Conservation (phyloP, 1,140 invertebrate species). For the honey bee (Apis mellifera) region DNA sequence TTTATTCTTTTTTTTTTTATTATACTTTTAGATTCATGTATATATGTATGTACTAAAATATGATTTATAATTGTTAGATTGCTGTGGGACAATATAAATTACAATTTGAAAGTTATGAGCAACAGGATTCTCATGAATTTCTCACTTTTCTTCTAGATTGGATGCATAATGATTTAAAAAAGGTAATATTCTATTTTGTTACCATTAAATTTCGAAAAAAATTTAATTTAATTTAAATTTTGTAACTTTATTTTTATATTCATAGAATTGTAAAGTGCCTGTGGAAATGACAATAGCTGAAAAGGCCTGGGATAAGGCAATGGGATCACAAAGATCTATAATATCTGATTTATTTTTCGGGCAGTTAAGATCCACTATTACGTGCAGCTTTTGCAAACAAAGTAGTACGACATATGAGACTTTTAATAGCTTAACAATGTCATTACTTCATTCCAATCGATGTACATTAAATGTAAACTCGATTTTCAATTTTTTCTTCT, state of each 20-base stretch:
- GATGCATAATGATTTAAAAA: constrained; percentile 93
- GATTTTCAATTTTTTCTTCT: neutral
- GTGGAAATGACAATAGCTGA: constrained; percentile 79
- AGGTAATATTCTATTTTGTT: constrained; percentile 74
- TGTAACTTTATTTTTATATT: constrained; percentile 18
- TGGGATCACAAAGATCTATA: constrained; percentile 88
- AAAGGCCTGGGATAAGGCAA: constrained; percentile 89
- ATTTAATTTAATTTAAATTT: neutral
- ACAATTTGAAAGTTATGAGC: constrained; percentile 91
- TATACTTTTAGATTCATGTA: neutral
- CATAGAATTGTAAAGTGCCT: constrained; percentile 64
- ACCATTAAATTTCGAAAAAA: neutral
- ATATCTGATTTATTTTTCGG: constrained; percentile 93
- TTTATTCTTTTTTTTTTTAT: neutral
- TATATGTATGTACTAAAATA: neutral
- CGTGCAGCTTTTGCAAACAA: constrained; percentile 88
- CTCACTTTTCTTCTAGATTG: constrained; percentile 94
- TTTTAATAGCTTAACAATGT: constrained; percentile 94
- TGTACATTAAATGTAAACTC: constrained; percentile 87
- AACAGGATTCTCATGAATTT: constrained; percentile 98
- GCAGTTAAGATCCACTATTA: constrained; percentile 92
- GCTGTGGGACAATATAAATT: constrained; percentile 88
- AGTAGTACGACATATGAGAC: constrained; percentile 93
- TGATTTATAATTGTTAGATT: constrained; percentile 79
- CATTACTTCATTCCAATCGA: constrained; percentile 85